Evolutionary conservation across 2,113 vertebrate genomes (phyloP).

Genomic region (Syrmaticus mikado): DNA sequence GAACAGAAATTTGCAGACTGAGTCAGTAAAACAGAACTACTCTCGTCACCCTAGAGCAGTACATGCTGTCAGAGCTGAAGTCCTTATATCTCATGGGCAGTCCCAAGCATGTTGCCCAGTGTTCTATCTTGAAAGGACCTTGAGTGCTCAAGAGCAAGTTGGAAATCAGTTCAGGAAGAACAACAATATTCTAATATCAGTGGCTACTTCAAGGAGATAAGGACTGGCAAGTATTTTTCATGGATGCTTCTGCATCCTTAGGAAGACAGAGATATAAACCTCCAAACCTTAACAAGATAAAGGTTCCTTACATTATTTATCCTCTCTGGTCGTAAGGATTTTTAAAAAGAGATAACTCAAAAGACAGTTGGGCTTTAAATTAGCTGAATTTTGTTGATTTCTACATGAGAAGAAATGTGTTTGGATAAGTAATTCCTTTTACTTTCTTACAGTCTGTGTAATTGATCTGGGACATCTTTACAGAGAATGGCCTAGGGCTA

Average conservation of each 20-base stretch:
- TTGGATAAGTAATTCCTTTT: not conserved
- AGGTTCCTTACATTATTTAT: not conserved
- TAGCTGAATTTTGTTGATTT: not conserved
- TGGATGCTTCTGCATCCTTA: not conserved
- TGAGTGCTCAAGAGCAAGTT: not conserved
- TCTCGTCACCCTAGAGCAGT: not conserved
- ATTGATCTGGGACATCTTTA: not conserved
- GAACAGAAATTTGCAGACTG: not conserved
- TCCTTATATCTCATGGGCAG: not conserved
- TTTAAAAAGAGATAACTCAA: not conserved
- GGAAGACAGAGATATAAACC: not conserved
- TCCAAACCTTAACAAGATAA: not conserved
- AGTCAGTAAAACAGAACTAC: slow-evolving; percentile 31
- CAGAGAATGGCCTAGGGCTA: not conserved
- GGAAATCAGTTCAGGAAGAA: not conserved
- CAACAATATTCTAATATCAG: not conserved
- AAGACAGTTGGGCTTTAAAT: not conserved
- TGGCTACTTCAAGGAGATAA: not conserved
- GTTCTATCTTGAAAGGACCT: not conserved
- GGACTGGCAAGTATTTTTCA: not conserved
- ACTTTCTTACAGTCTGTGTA: not conserved
- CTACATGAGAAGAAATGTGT: not conserved
- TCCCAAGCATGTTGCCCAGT: not conserved
- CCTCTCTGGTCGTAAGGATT: not conserved
- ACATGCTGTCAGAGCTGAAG: not conserved